Conservation (phyloP, 1,140 invertebrate genomes). For the Drosophila nasuta region DNA sequence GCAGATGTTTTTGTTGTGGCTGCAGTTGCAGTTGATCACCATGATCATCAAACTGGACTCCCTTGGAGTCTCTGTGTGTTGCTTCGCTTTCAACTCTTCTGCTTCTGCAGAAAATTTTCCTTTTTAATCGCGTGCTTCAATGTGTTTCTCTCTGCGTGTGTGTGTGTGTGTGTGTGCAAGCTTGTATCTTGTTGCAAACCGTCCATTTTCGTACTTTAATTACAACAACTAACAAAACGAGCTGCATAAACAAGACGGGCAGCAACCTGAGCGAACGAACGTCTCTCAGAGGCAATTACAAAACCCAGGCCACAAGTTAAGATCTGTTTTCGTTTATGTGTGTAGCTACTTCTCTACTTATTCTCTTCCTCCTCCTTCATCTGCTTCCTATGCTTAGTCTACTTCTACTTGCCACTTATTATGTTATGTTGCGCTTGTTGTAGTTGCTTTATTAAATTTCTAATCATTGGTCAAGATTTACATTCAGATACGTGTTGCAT, state of each 20-base stretch:
- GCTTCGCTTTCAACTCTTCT: neutral
- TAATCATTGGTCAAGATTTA: conserved; percentile 66
- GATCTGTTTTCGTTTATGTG: conserved; percentile 40
- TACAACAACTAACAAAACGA: conserved; percentile 70
- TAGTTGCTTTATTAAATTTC: conserved; percentile 75
- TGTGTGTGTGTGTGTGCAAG: conserved; percentile 25
- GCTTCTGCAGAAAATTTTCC: conserved; percentile 42
- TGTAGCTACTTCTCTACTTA: neutral
- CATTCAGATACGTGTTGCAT: conserved; percentile 48
- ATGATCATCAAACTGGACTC: conserved; percentile 62
- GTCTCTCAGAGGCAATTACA: conserved; percentile 59
- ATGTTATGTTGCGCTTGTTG: conserved; percentile 34
- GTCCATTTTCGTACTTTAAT: conserved; percentile 79
- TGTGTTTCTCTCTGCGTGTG: conserved; percentile 5
- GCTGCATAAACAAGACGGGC: conserved; percentile 52
- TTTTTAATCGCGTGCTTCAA: conserved; percentile 54
- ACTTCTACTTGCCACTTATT: conserved; percentile 37
- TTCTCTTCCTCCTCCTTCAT: neutral
- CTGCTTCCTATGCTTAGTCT: neutral
- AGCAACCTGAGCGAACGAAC: conserved; percentile 1
- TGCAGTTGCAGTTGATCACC: conserved; percentile 60
- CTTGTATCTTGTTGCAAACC: conserved; percentile 48
- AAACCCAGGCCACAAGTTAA: conserved; percentile 51
- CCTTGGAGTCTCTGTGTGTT: conserved; percentile 24
- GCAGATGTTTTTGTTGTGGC: conserved; percentile 15